Base-by-base conservation (phyloP, 2,113 vertebrate species). In the Stegastes partitus region DNA sequence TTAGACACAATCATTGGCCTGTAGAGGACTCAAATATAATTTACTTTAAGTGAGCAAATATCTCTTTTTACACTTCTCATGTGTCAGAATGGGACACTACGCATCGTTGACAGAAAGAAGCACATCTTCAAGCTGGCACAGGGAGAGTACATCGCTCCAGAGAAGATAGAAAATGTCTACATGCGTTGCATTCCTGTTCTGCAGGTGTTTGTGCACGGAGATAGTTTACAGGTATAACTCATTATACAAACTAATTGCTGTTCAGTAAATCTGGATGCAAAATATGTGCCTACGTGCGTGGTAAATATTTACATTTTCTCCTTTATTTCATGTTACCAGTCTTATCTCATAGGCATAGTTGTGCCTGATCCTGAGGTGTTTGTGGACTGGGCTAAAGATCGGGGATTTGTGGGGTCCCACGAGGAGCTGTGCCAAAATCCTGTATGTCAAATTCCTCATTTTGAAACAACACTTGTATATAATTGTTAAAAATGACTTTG, bases 111-210 rank as follows among this genome's bases (percentile, higher is more conserved):
- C 91, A 77, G 95, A 77, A 95, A 95, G 88, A 95, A 95, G 90
- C 92, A 95, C 87, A 95, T 95, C 80, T 95, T 95, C 79, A 95
- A 95, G 81, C 68, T 95, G 86, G 93, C 93, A 5, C 94, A 95
- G 81, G 94, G 95, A 11, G 95, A 95, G 85, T 95, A 95, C 81
- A 91, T 95, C 18, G 94, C 95, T 74, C 95, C 95, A 0, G 95
- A 95, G 89, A 95, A 94, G 90, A 95, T 95, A n/a, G 95, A 95
- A 79, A 95, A 94, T 0, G 86, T 94, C 56, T 95, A 95, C 93
- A 87, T 68, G 58, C 93, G 94, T 6, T 92, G 86, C 25, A 82
- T 89, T 5, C 87, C 94, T 1, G 91, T 95, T 11, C 93, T 95
- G 1, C 95, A 95, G 87, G 94, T 95, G 67, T 95, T 95, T 47